Base-by-base conservation (phyloP, 2,888 invertebrate species). In the Eupeodes latifasciatus region DNA sequence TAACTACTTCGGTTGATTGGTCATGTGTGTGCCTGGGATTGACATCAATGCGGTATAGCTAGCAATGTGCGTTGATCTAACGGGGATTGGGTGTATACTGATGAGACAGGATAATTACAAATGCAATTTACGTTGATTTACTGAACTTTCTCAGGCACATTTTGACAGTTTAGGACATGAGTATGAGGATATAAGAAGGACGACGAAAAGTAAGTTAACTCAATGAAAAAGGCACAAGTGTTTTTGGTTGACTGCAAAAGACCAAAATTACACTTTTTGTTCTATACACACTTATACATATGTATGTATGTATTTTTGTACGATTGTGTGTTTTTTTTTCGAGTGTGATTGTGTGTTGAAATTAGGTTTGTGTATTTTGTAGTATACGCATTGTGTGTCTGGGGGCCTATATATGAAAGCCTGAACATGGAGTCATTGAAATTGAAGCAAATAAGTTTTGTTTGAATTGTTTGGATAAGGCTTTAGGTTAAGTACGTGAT, bases 51-150 rank as follows among this genome's bases (percentile, higher is more conserved):
- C 62, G 75, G 59, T 53, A 27, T 27, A 81, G 64, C 61, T 53
- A 84, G 72, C 53, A 55, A 62, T 79, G 36, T 61, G 27, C 59
- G 59, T 62, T 62, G 66, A 51, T 66, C 67, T 59, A 71, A 12
- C 2, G 71, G 67, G 66, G 61, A 64, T 62, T 67, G 12, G 40
- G 9, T 14, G 59, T 34, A 19, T 12, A 55, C 74, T 87, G 83
- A 67, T 76, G 79, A 79, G 79, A 71, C 75, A 79, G 75, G 75
- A 82, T 83, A 79, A 86, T 74, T 78, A 79, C 79, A 79, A 86
- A 86, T 79, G 86, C 83, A 83, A 86, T 86, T 86, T 82, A 47
- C 75, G 75, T 76, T 86, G 83, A 86, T 86, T 86, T 53, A 74
- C 53, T 82, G 82, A 79, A 82, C 67, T 79, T 86, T 85, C 75